These are phyloP conservation scores for Nasua narica DNA, from an alignment of 2,797 vertebrate species.

Conservation along the genomic window DNA sequence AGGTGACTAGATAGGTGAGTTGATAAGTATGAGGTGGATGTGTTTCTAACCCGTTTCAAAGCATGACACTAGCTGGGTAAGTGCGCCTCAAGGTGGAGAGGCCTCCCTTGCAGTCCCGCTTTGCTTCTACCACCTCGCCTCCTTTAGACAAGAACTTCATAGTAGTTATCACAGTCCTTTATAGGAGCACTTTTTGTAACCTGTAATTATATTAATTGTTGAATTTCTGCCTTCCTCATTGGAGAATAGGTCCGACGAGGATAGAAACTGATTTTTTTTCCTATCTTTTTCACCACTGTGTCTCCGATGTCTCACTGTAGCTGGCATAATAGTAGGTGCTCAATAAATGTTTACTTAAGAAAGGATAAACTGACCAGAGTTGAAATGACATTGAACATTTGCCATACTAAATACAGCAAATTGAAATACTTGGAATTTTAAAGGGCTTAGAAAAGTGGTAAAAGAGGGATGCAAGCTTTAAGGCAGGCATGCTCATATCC, in stretches of 20 bases:
- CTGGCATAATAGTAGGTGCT: neutral
- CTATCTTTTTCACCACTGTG: neutral
- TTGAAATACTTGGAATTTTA: constrained; percentile 14
- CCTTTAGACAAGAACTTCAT: neutral
- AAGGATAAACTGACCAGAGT: neutral
- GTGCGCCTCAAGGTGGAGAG: neutral
- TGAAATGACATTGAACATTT: constrained; percentile 1
- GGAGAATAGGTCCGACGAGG: neutral
- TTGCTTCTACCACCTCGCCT: neutral
- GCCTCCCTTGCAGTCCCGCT: neutral
- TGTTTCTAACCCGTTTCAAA: neutral
- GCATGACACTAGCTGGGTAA: neutral
- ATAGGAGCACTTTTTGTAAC: neutral
- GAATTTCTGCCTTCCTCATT: neutral
- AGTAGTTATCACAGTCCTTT: neutral
- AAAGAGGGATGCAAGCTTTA: neutral
- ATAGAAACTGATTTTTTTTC: neutral
- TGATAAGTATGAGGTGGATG: neutral
- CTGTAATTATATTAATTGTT: neutral
- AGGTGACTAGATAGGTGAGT: neutral
- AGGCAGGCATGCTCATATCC: neutral
- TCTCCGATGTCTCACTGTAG: neutral
- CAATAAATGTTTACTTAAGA: neutral
- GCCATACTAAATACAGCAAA: neutral
- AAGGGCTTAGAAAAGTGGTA: neutral